Conservation (phyloP, 64 coral and sea anemone species). For the Astreopora myriophthalma region DNA sequence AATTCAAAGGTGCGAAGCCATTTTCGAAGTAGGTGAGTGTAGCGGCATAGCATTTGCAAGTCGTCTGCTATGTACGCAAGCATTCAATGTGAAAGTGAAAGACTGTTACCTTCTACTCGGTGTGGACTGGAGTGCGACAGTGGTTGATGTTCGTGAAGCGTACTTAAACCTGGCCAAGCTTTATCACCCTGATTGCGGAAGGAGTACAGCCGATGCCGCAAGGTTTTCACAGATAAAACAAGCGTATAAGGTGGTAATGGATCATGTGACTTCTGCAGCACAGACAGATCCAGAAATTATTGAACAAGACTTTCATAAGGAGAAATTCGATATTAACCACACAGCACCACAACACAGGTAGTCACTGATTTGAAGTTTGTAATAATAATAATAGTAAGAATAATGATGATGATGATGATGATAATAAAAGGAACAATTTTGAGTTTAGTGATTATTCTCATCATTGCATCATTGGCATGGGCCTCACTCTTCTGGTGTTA, state of each 20-base stretch:
- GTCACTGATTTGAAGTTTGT: no score
- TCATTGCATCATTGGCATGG: no score
- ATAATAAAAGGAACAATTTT: no score
- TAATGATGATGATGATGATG: no score
- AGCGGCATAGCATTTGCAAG: background rate
- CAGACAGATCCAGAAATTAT: background rate
- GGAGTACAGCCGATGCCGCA: constrained; percentile 40
- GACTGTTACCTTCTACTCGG: constrained; percentile 29
- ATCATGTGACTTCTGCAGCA: background rate
- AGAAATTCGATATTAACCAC: constrained; percentile 56
- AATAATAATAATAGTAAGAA: no score
- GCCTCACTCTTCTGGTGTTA: background rate
- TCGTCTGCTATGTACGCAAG: background rate
- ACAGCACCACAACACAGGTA: constrained; percentile 77
- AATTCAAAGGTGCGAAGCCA: no score
- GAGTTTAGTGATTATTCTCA: no score
- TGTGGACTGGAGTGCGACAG: constrained; percentile 33
- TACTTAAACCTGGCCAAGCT: constrained; percentile 1
- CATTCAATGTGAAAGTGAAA: background rate
- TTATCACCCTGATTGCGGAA: constrained; percentile 51
- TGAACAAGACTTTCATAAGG: constrained; percentile 7
- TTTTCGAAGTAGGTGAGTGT: no score
- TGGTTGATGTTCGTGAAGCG: constrained; percentile 30
- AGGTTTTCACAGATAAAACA: constrained; percentile 58
- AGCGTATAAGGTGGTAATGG: constrained; percentile 52